phyloP scores from a whole-genome alignment of 2,888 invertebrate species.

The Xiphydria camelus region DNA sequence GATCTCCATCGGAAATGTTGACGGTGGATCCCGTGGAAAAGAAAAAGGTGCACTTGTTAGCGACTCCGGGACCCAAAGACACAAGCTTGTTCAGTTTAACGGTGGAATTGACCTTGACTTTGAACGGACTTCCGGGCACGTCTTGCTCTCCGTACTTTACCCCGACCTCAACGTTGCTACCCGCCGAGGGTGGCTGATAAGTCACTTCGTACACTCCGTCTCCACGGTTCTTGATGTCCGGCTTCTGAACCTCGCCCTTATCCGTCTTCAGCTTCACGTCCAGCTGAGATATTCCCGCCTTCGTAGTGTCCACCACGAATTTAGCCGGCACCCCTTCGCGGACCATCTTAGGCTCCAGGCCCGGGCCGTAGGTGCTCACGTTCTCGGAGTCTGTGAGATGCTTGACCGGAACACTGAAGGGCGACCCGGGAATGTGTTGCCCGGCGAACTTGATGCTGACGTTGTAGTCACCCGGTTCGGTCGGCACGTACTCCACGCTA shows the following conservation, averaged over 20 bases:
- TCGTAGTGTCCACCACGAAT: conserved; percentile 74
- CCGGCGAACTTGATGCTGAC: conserved; percentile 82
- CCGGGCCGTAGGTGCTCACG: conserved; percentile 77
- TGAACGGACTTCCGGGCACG: conserved; percentile 78
- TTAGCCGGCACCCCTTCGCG: conserved; percentile 71
- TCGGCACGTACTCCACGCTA: conserved; percentile 79
- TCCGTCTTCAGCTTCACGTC: conserved; percentile 69
- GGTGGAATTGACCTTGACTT: conserved; percentile 72
- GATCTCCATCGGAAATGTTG: conserved; percentile 75
- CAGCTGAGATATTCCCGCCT: conserved; percentile 72
- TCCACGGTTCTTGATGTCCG: conserved; percentile 65
- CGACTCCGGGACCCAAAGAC: conserved; percentile 71
- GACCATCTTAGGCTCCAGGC: conserved; percentile 73
- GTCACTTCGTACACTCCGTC: conserved; percentile 78
- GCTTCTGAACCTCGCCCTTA: conserved; percentile 62
- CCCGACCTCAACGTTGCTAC: conserved; percentile 71
- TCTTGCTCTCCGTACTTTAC: conserved; percentile 76
- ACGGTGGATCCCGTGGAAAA: conserved; percentile 78
- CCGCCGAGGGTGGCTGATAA: conserved; percentile 77
- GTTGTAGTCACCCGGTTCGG: conserved; percentile 79
- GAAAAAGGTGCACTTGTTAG: conserved; percentile 74
- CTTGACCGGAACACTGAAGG: conserved; percentile 70
- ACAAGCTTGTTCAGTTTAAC: conserved; percentile 74
- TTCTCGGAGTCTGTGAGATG: conserved; percentile 64
- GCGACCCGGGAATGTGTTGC: conserved; percentile 78